Base-by-base conservation (phyloP, 2,113 vertebrate species). In the Micronycteris hirsuta region DNA sequence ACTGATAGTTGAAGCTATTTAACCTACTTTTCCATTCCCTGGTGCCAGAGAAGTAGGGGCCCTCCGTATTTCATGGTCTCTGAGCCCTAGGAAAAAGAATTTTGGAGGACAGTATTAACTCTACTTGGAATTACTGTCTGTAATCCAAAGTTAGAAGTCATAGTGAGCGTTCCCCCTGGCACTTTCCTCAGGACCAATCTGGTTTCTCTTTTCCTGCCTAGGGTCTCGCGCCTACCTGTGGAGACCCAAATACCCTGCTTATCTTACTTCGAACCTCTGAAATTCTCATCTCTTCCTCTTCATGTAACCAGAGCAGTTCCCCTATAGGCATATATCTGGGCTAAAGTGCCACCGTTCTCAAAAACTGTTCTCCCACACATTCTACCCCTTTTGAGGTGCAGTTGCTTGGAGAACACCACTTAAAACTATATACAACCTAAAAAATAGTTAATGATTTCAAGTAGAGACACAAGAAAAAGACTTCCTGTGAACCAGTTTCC, bases 1-100 rank as follows among this genome's bases (percentile, higher is more conserved):
- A 80, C 97, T 97, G 97, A 95, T 97, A 96, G 94, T 58, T 96
- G n/a, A 89, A 96, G 93, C 93, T 96, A 14, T 94, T 97, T 98
- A 97, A 96, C 97, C 97, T 86, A 81, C 95, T 97, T 95, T 85
- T 22, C 43, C 47, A 7, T 94, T 95, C 78, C 47, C 43, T 94
- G 28, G 77, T 96, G 63, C 89, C 70, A 89, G 91, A 76, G 65
- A 82, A 65, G 63, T 76, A 71, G 77, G 58, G 82, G 38, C 47
- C 33, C 43, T 96, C 71, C 26, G 67, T 82, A 31, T n/a, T 52
- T 17, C 26, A 7, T 89, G 68, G n/a, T 47, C 36, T 82, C n/a
- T 89, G 16, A 45, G 38, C 24, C 52, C 58, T 9, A 56, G 41
- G 91, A 47, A 22, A 70, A 65, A 68, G 36, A 36, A 61, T 76